phyloP scores from a whole-genome alignment of 2,888 invertebrate genomes.

The Caenorhabditis sp. region DNA sequence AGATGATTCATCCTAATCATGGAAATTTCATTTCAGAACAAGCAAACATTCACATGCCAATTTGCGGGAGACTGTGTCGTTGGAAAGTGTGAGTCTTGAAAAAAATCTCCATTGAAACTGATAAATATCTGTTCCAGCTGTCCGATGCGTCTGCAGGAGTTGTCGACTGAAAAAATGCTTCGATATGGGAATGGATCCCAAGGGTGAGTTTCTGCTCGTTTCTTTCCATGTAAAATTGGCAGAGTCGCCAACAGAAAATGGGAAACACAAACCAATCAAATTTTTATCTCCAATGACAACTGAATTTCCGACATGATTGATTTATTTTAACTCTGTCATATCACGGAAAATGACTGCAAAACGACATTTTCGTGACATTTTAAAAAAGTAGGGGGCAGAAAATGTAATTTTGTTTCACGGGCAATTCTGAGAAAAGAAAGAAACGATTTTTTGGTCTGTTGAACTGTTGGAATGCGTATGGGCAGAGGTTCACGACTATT shows the following conservation, averaged over 20 bases:
- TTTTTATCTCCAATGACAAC: conserved; percentile 23
- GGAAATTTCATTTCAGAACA: conserved; percentile 72
- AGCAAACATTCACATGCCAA: conserved; percentile 78
- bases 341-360: neutral
- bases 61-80: conserved; percentile 76
- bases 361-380: conserved; percentile 12
- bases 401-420: conserved; percentile 27
- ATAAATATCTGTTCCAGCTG: conserved; percentile 61
- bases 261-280: conserved; percentile 22
- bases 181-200: conserved; percentile 79
- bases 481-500: neutral
- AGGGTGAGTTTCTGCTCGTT: conserved; percentile 62
- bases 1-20: conserved; percentile 8
- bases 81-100: conserved; percentile 73
- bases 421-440: neutral
- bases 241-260: too few species aligned
- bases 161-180: conserved; percentile 79
- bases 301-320: conserved; percentile 35
- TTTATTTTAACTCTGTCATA: conserved; percentile 30
- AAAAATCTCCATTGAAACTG: neutral
- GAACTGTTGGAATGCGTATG: conserved; percentile 25
- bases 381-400: conserved; percentile 6
- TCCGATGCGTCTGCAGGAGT: conserved; percentile 77
- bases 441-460: conserved; percentile 30
- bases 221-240: neutral